phyloP scores from a whole-genome alignment of 2,797 vertebrate species.

The Pantherophis alleghaniensis region DNA sequence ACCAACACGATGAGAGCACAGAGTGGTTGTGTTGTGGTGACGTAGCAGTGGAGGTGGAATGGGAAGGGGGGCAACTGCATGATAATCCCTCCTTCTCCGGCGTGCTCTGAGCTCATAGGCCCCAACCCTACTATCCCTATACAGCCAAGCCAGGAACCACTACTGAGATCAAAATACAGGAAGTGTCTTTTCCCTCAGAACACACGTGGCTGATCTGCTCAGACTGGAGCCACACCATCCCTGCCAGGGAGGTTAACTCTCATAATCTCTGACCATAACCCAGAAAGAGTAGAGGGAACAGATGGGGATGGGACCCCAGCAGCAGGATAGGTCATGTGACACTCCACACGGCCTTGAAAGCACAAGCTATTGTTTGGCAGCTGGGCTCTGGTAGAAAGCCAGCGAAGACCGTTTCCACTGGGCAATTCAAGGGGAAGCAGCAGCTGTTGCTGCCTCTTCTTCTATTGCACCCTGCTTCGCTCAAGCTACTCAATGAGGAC shows the following conservation, averaged over 20 bases:
- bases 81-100: conserved; percentile 69
- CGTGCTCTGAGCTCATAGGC: conserved; percentile 37
- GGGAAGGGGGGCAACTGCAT: conserved; percentile 64
- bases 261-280: conserved; percentile 81
- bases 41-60: conserved; percentile 77
- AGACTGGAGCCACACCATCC: conserved; percentile 88
- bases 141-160: conserved; percentile 64
- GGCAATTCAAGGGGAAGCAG: conserved; percentile 27
- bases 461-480: background rate
- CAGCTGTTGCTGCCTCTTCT: conserved; percentile 62
- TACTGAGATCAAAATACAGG: conserved; percentile 75
- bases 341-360: conserved; percentile 69
- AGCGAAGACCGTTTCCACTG: conserved; percentile 21
- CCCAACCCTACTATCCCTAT: conserved; percentile 52
- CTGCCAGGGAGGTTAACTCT: conserved; percentile 87
- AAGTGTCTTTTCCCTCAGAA: conserved; percentile 79
- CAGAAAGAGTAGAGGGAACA: conserved; percentile 77
- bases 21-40: conserved; percentile 75
- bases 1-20: conserved; percentile 80
- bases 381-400: conserved; percentile 55
- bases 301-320: conserved; percentile 82
- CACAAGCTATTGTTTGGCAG: conserved; percentile 69
- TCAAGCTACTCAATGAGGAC: background rate
- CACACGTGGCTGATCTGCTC: conserved; percentile 99
- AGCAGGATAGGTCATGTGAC: conserved; percentile 73